phyloP scores from a whole-genome alignment of 2,113 vertebrate species.

The Tauraco erythrolophus region DNA sequence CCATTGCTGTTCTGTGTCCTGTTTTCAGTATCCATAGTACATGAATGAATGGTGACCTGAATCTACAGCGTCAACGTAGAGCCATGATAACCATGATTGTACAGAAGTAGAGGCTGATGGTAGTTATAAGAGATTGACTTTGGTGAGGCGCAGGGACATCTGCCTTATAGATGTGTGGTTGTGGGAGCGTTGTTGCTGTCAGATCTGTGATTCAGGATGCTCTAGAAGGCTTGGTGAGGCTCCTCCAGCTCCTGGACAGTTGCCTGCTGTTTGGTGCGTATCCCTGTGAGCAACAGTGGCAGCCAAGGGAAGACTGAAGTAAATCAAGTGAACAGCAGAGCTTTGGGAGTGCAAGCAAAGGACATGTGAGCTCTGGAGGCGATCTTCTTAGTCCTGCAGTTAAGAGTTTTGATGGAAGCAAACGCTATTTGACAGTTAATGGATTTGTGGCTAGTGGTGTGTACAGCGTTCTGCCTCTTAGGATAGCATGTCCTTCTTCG shows the following conservation, averaged over 20 bases:
- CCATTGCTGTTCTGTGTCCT: not conserved
- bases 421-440: not conserved
- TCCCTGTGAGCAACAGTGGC: not conserved
- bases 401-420: not conserved
- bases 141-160: not conserved
- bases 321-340: not conserved
- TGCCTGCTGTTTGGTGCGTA: not conserved
- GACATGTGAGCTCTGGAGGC: not conserved
- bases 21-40: not conserved
- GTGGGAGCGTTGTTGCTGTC: not conserved
- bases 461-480: accelerated
- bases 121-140: not conserved
- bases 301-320: not conserved
- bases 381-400: not conserved
- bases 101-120: not conserved
- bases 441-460: not conserved
- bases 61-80: not conserved
- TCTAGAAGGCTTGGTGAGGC: not conserved
- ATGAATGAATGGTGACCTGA: not conserved
- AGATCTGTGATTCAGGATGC: not conserved
- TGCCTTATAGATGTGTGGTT: not conserved
- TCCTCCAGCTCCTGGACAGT: not conserved
- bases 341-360: not conserved
- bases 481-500: not conserved
- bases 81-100: not conserved